Percentiles rank a stretch among this genome's conserved stretches.
phyloP scores from a whole-genome alignment of 2,113 vertebrate genomes.

The Mastomys natalensis region DNA sequence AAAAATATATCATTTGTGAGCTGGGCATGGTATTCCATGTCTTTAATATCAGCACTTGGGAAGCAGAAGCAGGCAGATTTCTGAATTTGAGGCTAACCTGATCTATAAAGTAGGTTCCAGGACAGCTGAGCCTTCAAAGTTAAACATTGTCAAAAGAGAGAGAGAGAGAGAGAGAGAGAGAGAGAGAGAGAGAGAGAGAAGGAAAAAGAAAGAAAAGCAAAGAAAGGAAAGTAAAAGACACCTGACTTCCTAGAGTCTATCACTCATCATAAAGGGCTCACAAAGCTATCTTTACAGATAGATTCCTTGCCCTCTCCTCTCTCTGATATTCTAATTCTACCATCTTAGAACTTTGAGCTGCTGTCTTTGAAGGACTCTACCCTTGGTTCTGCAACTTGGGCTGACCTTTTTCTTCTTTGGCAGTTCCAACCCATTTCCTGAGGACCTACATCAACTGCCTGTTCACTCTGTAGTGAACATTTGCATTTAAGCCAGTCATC shows the following conservation, averaged over 20 bases:
- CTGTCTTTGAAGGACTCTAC: background rate
- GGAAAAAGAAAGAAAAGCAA: too few relatives aligned
- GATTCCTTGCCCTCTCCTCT: background rate
- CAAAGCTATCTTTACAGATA: background rate
- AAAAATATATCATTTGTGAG: background rate
- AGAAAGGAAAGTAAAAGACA: background rate
- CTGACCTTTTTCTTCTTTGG: too few relatives aligned
- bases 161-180: too few relatives aligned
- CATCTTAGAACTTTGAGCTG: background rate
- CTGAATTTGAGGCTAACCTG: background rate
- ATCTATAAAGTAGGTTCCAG: background rate
- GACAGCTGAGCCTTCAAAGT: background rate
- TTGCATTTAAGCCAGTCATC: background rate
- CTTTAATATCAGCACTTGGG: background rate
- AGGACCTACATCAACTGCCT: background rate
- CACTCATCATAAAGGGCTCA: too few relatives aligned
- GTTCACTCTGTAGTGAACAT: background rate
- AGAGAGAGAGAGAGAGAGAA: fast-evolving
- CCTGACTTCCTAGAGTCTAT: background rate
- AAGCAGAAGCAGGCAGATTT: background rate
- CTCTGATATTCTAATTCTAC: background rate
- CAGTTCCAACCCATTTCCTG: background rate
- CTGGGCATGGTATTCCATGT: background rate
- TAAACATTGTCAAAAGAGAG: background rate
- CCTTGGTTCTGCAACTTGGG: background rate